phyloP scores from a whole-genome alignment of 2,888 invertebrate species.

The Eupithecia pulchellata region DNA sequence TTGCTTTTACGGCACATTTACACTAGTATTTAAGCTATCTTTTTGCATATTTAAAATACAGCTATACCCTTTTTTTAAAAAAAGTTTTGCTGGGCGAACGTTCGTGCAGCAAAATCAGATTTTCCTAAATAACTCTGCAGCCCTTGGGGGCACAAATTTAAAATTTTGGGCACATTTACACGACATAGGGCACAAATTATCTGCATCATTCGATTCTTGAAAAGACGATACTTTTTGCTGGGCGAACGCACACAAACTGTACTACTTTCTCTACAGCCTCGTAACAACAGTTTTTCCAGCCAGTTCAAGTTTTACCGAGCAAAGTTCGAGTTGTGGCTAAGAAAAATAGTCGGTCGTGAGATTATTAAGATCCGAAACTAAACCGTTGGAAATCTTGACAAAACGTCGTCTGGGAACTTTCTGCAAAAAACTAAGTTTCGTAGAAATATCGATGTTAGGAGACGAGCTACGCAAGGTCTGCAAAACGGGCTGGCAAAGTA shows the following conservation, averaged over 20 bases:
- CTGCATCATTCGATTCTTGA: too few species aligned
- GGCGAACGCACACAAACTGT: background rate
- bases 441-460: constrained; percentile 19
- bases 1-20: too few species aligned
- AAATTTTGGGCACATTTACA: too few species aligned
- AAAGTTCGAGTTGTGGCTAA: constrained; percentile 45
- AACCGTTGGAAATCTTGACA: constrained; percentile 47
- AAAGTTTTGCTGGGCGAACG: too few species aligned
- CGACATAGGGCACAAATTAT: too few species aligned
- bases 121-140: too few species aligned
- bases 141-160: too few species aligned
- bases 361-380: constrained; percentile 34
- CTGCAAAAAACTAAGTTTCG: constrained; percentile 32
- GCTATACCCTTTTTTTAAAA: too few species aligned
- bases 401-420: constrained; percentile 56
- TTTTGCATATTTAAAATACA: too few species aligned
- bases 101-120: too few species aligned
- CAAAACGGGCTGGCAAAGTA: background rate
- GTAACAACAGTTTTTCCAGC: constrained; percentile 45
- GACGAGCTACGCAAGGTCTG: background rate
- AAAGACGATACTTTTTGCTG: too few species aligned
- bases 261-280: constrained; percentile 18
- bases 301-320: constrained; percentile 50
- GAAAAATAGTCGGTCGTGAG: constrained; percentile 55
- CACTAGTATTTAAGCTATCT: too few species aligned